Percentiles rank a stretch among this genome's conserved stretches.
Evolutionary conservation across 1,140 invertebrate species (phyloP).

Genomic region (Mylabris phalerata): DNA sequence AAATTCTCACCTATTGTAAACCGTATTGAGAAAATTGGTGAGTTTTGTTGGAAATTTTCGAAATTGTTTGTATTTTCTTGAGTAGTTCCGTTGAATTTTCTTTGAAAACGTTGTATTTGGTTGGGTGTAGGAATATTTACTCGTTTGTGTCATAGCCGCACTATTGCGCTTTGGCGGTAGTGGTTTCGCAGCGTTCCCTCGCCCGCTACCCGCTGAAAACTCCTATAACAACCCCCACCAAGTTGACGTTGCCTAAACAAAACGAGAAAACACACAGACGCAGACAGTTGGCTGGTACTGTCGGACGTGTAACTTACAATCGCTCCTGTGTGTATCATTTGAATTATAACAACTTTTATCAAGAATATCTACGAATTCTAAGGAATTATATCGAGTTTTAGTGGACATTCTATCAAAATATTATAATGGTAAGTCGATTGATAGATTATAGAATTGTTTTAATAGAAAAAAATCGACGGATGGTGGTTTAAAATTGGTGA

Average conservation of each 20-base stretch:
- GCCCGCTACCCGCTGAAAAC: conserved; percentile 8
- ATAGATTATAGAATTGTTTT: neutral
- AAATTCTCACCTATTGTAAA: conserved; percentile 17
- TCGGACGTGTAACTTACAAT: conserved; percentile 47
- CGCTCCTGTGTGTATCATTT: conserved; percentile 6
- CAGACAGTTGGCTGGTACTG: conserved; percentile 50
- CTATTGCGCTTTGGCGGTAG: conserved; percentile 36
- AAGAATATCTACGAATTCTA: no score
- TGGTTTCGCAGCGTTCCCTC: conserved; percentile 22
- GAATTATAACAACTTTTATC: no score
- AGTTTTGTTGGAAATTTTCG: neutral
- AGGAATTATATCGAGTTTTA: conserved; percentile 25
- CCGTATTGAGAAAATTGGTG: neutral
- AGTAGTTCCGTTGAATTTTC: no score
- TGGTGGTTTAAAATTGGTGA: neutral
- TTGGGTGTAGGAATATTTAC: conserved; percentile 37
- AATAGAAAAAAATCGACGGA: neutral
- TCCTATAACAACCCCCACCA: neutral
- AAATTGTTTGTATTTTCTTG: neutral
- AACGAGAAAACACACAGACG: conserved; percentile 30
- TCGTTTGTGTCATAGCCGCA: conserved; percentile 39
- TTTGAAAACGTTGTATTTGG: no score
- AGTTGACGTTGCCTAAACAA: conserved; percentile 31
- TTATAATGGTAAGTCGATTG: conserved; percentile 50
- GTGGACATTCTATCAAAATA: conserved; percentile 33